Percentiles rank a stretch among this genome's conserved stretches.
Conservation (phyloP, 2,888 invertebrate genomes). For the Dichetophora obliterata region DNA sequence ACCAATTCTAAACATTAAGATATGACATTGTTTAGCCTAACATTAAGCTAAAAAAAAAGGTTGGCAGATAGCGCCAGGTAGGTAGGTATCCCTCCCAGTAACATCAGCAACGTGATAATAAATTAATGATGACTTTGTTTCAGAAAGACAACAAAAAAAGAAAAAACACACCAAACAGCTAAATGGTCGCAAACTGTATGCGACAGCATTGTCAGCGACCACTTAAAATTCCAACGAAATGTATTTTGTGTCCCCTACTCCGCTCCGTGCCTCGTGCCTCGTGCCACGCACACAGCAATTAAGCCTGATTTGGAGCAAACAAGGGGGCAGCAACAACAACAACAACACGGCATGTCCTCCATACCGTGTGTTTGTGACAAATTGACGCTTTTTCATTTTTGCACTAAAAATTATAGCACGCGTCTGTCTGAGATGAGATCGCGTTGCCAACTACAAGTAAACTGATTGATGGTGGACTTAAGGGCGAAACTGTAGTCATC, state of each 20-base stretch:
- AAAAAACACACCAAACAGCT: not conserved
- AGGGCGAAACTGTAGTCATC: not conserved
- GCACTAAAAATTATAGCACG: conserved; percentile 19
- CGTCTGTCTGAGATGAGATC: conserved; percentile 9
- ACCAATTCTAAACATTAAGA: not conserved
- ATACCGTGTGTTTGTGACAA: conserved; percentile 61
- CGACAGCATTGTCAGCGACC: conserved; percentile 15
- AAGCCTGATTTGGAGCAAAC: conserved; percentile 30
- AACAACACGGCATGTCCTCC: not conserved
- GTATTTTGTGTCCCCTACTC: not conserved
- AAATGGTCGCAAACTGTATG: not conserved
- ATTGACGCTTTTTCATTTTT: conserved; percentile 66
- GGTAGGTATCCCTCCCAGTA: not conserved
- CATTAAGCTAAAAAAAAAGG: not conserved
- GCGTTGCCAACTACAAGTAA: not conserved
- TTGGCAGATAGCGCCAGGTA: not conserved
- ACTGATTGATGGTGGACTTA: conserved; percentile 24
- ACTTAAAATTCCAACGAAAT: conserved; percentile 38
- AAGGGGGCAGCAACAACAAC: not conserved
- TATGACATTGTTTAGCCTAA: not conserved
- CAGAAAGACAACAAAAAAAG: not conserved
- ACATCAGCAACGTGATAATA: not conserved
- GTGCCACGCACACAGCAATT: conserved; percentile 12
- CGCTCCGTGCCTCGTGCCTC: conserved; percentile 8
- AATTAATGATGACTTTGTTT: conserved; percentile 33